Evolutionary conservation across 2,113 vertebrate genomes (phyloP).

Genomic region (Poeciliopsis turrubarensis): DNA sequence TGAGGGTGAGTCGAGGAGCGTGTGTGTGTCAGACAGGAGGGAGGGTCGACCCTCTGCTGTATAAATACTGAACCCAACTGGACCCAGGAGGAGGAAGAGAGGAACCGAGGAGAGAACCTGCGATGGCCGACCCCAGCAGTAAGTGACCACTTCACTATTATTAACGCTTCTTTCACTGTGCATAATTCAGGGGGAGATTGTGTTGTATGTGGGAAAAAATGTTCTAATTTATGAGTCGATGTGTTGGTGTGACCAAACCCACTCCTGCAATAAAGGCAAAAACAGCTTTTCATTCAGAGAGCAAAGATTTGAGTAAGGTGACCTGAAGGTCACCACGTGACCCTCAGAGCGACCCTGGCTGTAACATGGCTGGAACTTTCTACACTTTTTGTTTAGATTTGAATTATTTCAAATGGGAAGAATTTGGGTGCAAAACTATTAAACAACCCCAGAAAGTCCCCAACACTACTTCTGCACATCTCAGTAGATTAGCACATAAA

Average conservation of each 20-base stretch:
- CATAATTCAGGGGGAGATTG: conserved; percentile 1
- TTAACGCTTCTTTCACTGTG: not conserved
- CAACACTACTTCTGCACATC: not conserved
- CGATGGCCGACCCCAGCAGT: conserved; percentile 34
- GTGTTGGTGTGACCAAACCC: conserved; percentile 22
- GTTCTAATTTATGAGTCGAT: conserved; percentile 25
- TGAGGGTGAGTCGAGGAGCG: conserved; percentile 22
- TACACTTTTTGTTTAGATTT: not conserved
- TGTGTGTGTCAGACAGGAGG: conserved; percentile 45
- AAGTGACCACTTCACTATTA: conserved; percentile 1
- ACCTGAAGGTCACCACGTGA: not conserved
- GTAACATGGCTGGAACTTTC: not conserved
- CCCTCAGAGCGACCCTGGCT: not conserved
- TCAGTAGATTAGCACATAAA: not conserved
- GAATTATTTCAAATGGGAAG: not conserved
- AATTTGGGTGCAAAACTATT: not conserved
- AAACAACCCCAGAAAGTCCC: not conserved
- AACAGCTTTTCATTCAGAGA: not conserved
- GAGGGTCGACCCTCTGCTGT: conserved; percentile 21
- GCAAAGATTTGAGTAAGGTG: not conserved
- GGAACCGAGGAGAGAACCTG: not conserved
- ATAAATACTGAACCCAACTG: conserved; percentile 61
- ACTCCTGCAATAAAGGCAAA: conserved; percentile 11
- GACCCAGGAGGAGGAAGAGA: conserved; percentile 1
- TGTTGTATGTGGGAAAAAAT: conserved; percentile 7